These are phyloP conservation scores for Melanotaenia parkinsoni DNA, from an alignment of 2,797 vertebrate species.

Conservation along the genomic window DNA sequence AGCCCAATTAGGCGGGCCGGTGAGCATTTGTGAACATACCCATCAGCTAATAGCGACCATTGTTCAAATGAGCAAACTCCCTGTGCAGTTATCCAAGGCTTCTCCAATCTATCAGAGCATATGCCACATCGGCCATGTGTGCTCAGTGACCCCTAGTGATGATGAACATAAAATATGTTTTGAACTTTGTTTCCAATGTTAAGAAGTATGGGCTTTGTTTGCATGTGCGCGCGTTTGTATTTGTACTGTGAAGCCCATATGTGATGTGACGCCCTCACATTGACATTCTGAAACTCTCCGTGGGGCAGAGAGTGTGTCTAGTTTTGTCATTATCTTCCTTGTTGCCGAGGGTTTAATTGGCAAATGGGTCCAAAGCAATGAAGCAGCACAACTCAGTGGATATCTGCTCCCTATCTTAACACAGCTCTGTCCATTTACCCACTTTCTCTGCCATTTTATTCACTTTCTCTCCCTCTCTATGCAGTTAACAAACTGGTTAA, in stretches of 20 bases:
- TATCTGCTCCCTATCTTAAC: constrained; percentile 59
- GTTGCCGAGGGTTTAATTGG: constrained; percentile 73
- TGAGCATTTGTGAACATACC: constrained; percentile 78
- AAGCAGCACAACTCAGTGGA: constrained; percentile 65
- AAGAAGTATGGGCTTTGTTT: constrained; percentile 8
- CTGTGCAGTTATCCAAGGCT: constrained; percentile 63
- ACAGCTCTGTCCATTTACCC: constrained; percentile 1
- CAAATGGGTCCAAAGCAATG: constrained; percentile 73
- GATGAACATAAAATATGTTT: constrained; percentile 59
- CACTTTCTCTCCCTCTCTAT: neutral
- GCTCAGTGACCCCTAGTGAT: constrained; percentile 65
- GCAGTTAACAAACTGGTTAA: constrained; percentile 3
- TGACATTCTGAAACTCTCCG: constrained; percentile 69
- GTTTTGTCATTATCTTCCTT: constrained; percentile 73
- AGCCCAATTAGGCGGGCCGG: constrained; percentile 80
- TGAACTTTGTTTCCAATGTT: constrained; percentile 47
- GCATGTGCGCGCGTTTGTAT: constrained; percentile 16
- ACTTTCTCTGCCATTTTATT: neutral
- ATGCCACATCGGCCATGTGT: constrained; percentile 60
- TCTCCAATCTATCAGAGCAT: constrained; percentile 61
- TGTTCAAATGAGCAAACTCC: constrained; percentile 76
- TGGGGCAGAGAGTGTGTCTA: constrained; percentile 54
- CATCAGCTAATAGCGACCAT: constrained; percentile 80
- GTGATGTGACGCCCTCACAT: constrained; percentile 57
- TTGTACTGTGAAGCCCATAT: constrained; percentile 43